Base-by-base conservation (phyloP, 2,113 vertebrate genomes). In the Erythrocercus mccallii region DNA sequence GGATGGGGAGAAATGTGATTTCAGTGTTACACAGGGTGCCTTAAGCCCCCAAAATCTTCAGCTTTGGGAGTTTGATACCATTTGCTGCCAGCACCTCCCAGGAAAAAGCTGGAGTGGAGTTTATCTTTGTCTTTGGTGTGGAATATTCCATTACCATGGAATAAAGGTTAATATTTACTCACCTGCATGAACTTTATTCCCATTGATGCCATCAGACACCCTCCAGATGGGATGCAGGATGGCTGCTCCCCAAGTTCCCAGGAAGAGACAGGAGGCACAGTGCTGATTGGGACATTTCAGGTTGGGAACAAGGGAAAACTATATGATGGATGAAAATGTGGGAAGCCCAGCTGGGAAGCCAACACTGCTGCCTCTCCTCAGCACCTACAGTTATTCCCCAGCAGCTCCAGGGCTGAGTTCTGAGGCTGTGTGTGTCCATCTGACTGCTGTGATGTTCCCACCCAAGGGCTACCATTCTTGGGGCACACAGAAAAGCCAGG, bases 201-300 rank as follows among this genome's bases (percentile, higher is more conserved):
- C 64, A 47, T 0, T 44, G 50, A 4, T 54, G 69, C 71, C 48
- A 35, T 82, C 25, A 68, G 69, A 62, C 35, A 15, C 37, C 11
- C 33, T 50, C 73, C 86, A 58, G 71, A 35, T 73, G 80, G 70
- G 42, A 71, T 74, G 51, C 10, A 3, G 51, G 15, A 24, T 62
- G 47, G 47, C 51, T 56, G 40, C 80, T n/a, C 71, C 87, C 64
- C 11, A 9, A 12, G 51, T 16, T 50, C 45, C 40, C 2, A 18
- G 56, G 45, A 66, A 50, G 61, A 31, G 51, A 33, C 51, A 60
- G 56, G 50, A 74, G 30, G 51, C 21, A 51, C 64, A 81, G 45
- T 0, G 0, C 27, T 6, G 4, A 6, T 12, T 21, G 30, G 38
- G 24, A 23, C 17, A 66, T 15, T 28, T 30, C 16, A 19, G 57